phyloP scores from a whole-genome alignment of 2,888 invertebrate species.

The Pseudococcus jackbeardsleyi region DNA sequence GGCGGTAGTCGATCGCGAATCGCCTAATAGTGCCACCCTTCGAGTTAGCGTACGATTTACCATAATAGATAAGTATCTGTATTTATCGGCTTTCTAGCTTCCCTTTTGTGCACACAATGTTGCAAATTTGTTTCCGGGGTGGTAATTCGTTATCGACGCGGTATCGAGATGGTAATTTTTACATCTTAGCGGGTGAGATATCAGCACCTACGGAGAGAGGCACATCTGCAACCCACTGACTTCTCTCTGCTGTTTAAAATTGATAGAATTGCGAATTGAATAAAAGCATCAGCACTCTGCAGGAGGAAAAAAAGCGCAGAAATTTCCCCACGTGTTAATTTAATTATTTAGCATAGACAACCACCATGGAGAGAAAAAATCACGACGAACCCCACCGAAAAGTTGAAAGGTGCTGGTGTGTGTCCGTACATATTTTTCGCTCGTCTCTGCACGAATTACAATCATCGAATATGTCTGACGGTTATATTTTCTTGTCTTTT shows the following conservation, averaged over 20 bases:
- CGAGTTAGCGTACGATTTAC: background rate
- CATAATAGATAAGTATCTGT: slow-evolving; percentile 3
- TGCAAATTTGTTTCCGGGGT: background rate
- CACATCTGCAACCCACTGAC: slow-evolving; percentile 7
- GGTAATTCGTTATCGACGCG: background rate
- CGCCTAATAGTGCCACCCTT: background rate
- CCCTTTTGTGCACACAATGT: background rate
- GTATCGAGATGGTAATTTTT: background rate
- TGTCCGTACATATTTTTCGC: background rate
- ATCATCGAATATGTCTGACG: slow-evolving; percentile 3
- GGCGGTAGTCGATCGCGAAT: background rate
- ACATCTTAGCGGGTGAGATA: background rate
- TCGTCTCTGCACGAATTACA: background rate
- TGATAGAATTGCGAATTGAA: background rate
- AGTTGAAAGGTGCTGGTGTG: background rate
- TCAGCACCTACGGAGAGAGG: background rate
- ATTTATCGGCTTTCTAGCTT: background rate
- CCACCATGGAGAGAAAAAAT: background rate
- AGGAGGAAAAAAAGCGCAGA: background rate
- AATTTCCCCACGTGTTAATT: background rate
- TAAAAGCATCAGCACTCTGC: background rate
- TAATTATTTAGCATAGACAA: background rate
- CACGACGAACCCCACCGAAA: background rate
- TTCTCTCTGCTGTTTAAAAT: background rate
- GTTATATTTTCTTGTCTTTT: slow-evolving; percentile 2